Evolutionary conservation across 2,113 vertebrate genomes (phyloP), one percentile per base, ranked within the genome.

Genomic region (Paramisgurnus dabryanus): DNA sequence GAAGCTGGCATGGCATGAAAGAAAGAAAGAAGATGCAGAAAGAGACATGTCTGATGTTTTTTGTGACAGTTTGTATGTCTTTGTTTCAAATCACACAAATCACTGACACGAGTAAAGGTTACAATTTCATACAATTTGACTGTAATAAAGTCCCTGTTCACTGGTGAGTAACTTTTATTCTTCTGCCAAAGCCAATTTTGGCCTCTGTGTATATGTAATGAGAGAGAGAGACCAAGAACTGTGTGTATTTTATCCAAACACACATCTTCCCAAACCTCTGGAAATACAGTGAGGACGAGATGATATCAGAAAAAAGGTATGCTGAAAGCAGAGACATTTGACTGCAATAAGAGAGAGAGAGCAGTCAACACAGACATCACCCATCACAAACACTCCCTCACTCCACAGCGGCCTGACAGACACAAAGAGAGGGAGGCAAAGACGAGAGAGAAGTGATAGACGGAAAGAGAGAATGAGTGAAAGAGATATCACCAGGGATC

Each of bases 401-500:
- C 63, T 11, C 27, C 63, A 77, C 75, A 77, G 75, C 63, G 41
- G 75, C 61, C 47, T 77, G 75, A 66, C 75, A 80, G 69, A 80
- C 47, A 73, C 40, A 55, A 72, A 65, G 57, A 8, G 66, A 79
- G 66, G 58, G 67, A 64, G 67, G 50, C 6, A n/a, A 64, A 73
- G 77, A 80, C 7, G 61, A 73, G 68, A 69, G 69, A 18, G 45
- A 64, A 80, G 78, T 71, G 78, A 79, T 71, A 71, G 61, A 71
- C 22, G n/a, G 27, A 79, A 67, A 6, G 41, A 71, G 67, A 79
- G 78, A 61, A 55, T 39, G 55, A 79, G 67, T 41, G 67, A 77
- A 66, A 66, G 49, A 75, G 43, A 49, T 43, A 75, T 64, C 73
- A 74, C 55, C 71, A 74, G 71, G 71, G 71, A 74, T 74, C 55